phyloP scores from a whole-genome alignment of 2,113 vertebrate genomes.

The Bettongia penicillata region DNA sequence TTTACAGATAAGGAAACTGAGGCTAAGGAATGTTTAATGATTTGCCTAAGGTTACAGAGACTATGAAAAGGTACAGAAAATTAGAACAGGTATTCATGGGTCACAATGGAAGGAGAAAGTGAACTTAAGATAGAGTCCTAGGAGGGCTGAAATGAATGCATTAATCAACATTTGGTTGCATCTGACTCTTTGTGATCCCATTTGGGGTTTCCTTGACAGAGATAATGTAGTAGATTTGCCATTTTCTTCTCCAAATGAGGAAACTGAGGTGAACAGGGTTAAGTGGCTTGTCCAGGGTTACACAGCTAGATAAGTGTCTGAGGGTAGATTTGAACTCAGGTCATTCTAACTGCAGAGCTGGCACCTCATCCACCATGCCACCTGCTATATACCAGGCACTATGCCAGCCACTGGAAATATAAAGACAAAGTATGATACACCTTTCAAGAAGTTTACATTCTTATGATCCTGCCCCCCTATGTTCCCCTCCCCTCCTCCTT shows the following conservation, averaged over 20 bases:
- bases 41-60: too few species aligned
- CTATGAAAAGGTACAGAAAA: too few species aligned
- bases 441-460: background rate
- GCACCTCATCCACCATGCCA: background rate
- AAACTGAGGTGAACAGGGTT: background rate
- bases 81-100: too few species aligned
- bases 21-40: too few species aligned
- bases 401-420: too few species aligned
- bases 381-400: too few species aligned
- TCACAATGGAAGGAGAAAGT: too few species aligned
- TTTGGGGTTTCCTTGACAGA: background rate
- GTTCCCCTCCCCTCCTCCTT: too few species aligned
- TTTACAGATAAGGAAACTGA: too few species aligned
- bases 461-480: background rate
- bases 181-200: background rate
- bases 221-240: too few species aligned
- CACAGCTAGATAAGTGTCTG: background rate
- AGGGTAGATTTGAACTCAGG: too few species aligned
- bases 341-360: background rate
- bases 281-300: background rate
- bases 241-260: background rate
- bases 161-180: background rate
- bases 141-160: background rate
- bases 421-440: background rate
- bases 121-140: too few species aligned